These are phyloP conservation scores for Oophaga pumilio DNA, from an alignment of 2,113 vertebrate species.

Conservation along the genomic window DNA sequence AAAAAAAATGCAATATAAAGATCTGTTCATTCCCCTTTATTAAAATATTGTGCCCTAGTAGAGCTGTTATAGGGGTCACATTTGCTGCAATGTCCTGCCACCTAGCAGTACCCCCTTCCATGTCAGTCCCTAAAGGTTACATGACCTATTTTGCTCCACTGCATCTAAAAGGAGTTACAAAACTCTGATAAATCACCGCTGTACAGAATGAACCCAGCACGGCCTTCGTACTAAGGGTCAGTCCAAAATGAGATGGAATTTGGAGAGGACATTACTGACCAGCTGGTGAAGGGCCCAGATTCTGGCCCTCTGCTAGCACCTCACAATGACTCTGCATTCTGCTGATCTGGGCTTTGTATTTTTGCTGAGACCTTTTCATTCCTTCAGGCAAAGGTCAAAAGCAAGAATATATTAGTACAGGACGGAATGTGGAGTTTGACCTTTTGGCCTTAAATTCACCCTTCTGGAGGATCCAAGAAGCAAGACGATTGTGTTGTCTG, in stretches of 20 bases:
- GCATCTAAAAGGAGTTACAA: background rate
- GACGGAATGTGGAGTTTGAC: constrained; percentile 5
- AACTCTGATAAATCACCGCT: background rate
- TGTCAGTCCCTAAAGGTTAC: too few relatives aligned
- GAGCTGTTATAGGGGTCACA: too few relatives aligned
- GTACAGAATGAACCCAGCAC: background rate
- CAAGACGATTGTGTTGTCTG: background rate
- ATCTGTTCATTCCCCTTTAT: too few relatives aligned
- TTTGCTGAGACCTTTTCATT: constrained; percentile 15
- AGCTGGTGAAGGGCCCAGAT: background rate
- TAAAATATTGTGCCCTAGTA: too few relatives aligned
- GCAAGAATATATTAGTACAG: background rate
- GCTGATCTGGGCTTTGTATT: constrained; percentile 9
- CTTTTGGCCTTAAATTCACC: background rate
- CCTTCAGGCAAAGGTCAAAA: constrained; percentile 12
- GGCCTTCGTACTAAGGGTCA: background rate
- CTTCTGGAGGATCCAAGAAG: background rate
- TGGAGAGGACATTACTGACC: background rate
- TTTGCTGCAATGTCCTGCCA: too few relatives aligned
- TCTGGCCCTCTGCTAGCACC: background rate
- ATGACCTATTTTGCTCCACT: background rate
- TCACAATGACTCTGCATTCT: background rate
- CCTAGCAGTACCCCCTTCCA: too few relatives aligned
- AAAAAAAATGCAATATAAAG: too few relatives aligned
- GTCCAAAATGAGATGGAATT: background rate